Evolutionary conservation across 2,888 invertebrate species (phyloP).

Genomic region (Uropetala carovei): DNA sequence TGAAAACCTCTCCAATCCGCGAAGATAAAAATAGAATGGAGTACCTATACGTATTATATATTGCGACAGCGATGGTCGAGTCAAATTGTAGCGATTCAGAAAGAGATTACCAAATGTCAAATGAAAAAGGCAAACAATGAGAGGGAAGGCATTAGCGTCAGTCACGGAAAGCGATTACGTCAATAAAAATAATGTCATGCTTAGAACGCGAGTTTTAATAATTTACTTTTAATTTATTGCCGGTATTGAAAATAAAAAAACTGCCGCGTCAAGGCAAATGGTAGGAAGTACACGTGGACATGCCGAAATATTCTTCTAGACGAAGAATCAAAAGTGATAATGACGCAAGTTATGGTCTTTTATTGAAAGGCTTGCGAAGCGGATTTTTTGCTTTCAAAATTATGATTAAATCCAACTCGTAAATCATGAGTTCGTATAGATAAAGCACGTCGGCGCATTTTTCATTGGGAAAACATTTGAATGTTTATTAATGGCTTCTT

Average conservation of each 20-base stretch:
- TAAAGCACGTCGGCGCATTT: too few relatives aligned
- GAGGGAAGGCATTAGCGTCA: conserved; percentile 3
- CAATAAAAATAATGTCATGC: background rate
- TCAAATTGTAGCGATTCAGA: background rate
- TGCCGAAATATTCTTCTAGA: background rate
- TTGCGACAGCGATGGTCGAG: conserved; percentile 20
- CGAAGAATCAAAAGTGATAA: conserved; percentile 10
- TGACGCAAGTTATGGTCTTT: background rate
- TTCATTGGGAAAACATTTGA: background rate
- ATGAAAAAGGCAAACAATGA: background rate
- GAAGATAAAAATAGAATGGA: conserved; percentile 2
- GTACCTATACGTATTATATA: background rate
- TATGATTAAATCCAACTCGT: background rate
- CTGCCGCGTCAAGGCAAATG: background rate
- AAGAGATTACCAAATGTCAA: conserved; percentile 38
- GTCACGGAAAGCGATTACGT: background rate
- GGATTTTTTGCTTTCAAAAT: background rate
- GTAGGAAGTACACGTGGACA: background rate
- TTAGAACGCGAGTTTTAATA: background rate
- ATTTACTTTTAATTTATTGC: conserved; percentile 6
- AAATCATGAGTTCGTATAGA: background rate
- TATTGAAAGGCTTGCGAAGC: background rate
- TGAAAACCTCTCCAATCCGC: background rate
- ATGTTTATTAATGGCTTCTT: background rate
- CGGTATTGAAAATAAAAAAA: background rate